These are phyloP conservation scores for Sarcophaga rosellei DNA, from an alignment of 2,888 invertebrate genomes.

Conservation along the genomic window DNA sequence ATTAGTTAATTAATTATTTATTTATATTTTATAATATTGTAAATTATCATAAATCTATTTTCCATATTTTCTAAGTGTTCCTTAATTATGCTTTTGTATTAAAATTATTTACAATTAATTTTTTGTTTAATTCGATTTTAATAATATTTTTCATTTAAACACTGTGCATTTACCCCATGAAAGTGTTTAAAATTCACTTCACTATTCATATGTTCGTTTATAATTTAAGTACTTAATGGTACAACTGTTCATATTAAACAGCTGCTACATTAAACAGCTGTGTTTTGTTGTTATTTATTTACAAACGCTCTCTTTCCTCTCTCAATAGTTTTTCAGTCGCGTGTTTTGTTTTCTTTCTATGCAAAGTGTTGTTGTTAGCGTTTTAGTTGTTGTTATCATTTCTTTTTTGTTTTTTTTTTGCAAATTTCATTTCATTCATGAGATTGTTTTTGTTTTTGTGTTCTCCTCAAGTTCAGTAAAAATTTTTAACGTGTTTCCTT, in stretches of 20 bases:
- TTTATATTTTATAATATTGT: too few relatives aligned
- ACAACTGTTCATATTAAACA: constrained; percentile 31
- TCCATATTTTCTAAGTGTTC: too few relatives aligned
- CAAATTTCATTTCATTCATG: background rate
- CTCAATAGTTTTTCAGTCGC: background rate
- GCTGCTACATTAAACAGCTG: constrained; percentile 32
- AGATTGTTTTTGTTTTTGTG: background rate
- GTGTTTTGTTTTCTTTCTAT: constrained; percentile 33
- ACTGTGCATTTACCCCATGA: too few relatives aligned
- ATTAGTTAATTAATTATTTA: too few relatives aligned
- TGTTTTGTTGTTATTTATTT: constrained; percentile 21
- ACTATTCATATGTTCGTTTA: background rate
- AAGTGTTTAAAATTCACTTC: background rate
- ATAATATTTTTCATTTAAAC: too few relatives aligned
- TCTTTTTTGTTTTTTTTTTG: constrained; percentile 23
- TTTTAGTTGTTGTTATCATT: background rate
- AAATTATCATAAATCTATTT: too few relatives aligned
- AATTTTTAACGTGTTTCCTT: constrained; percentile 11
- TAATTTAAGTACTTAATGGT: background rate
- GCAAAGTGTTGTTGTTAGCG: background rate
- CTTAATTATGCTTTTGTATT: too few relatives aligned
- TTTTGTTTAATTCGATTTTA: too few relatives aligned
- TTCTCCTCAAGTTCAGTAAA: background rate
- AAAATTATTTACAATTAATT: too few relatives aligned
- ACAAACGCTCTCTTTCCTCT: background rate